Percentiles rank a stretch among this genome's conserved stretches.
Conservation (phyloP, 2,113 vertebrate species). For the Taxidea taxus region DNA sequence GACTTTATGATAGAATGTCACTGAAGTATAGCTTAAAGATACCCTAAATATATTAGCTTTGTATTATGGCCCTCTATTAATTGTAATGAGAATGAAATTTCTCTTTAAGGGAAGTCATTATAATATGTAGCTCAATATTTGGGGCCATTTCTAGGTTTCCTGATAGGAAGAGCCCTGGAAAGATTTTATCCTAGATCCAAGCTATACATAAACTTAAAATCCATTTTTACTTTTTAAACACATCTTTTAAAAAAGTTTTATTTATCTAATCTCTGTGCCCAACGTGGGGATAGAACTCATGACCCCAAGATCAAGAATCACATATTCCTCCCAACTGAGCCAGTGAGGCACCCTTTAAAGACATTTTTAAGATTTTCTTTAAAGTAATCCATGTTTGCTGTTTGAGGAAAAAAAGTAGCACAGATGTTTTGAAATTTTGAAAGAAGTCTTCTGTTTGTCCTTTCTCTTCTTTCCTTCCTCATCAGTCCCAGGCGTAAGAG, state of each 20-base stretch:
- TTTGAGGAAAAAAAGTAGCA: background rate
- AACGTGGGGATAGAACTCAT: background rate
- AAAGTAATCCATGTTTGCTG: background rate
- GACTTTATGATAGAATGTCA: background rate
- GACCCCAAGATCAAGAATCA: background rate
- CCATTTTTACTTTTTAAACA: background rate
- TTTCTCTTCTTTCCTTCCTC: background rate
- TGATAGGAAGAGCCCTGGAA: background rate
- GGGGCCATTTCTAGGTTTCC: background rate
- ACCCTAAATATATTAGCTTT: background rate
- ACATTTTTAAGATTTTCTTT: background rate
- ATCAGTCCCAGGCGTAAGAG: background rate
- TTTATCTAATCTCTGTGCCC: background rate
- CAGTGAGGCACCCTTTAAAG: background rate
- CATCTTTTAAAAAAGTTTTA: background rate
- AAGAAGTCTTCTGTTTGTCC: background rate
- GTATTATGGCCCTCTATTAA: background rate
- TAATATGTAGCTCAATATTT: conserved; percentile 9
- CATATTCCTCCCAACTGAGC: background rate
- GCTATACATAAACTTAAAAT: background rate
- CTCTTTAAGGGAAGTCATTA: background rate
- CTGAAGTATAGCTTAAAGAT: background rate
- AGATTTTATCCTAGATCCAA: background rate
- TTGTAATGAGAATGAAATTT: background rate
- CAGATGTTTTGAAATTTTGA: background rate